These are phyloP conservation scores for Erythrocercus mccallii DNA, from an alignment of 2,113 vertebrate genomes.

Conservation along the genomic window DNA sequence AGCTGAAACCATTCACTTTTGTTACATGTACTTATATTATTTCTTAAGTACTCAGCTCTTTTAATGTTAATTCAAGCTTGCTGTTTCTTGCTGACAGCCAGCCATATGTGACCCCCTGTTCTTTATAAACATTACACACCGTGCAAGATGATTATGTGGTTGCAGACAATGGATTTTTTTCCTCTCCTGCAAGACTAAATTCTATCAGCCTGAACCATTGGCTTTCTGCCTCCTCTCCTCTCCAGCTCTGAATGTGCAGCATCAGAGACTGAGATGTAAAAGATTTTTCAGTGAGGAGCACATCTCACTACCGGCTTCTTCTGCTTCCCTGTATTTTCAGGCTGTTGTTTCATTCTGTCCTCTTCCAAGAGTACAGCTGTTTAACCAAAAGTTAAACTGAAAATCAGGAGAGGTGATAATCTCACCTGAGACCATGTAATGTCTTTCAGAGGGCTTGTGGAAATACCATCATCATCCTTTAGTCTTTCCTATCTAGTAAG, in stretches of 20 bases:
- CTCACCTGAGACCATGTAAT: background rate
- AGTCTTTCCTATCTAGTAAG: background rate
- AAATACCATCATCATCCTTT: background rate
- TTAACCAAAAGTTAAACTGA: background rate
- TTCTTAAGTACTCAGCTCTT: conserved; percentile 18
- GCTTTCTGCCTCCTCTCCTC: background rate
- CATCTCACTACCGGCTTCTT: background rate
- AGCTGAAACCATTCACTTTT: conserved; percentile 38
- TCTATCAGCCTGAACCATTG: background rate
- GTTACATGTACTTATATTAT: conserved; percentile 6
- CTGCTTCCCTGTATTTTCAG: background rate
- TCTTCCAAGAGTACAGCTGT: background rate
- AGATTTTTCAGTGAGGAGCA: background rate
- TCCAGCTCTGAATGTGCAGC: background rate
- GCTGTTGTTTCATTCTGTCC: background rate
- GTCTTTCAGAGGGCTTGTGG: background rate
- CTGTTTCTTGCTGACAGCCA: conserved; percentile 17
- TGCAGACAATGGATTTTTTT: background rate
- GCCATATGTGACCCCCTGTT: background rate
- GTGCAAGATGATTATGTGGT: background rate
- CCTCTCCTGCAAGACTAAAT: background rate
- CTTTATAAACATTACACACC: background rate
- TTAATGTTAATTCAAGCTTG: conserved; percentile 25
- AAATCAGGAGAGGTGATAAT: background rate
- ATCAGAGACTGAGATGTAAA: background rate